Evolutionary conservation across 2,113 vertebrate genomes (phyloP), one percentile per base, ranked within the genome.

Genomic region (Ceyx melanurus): DNA sequence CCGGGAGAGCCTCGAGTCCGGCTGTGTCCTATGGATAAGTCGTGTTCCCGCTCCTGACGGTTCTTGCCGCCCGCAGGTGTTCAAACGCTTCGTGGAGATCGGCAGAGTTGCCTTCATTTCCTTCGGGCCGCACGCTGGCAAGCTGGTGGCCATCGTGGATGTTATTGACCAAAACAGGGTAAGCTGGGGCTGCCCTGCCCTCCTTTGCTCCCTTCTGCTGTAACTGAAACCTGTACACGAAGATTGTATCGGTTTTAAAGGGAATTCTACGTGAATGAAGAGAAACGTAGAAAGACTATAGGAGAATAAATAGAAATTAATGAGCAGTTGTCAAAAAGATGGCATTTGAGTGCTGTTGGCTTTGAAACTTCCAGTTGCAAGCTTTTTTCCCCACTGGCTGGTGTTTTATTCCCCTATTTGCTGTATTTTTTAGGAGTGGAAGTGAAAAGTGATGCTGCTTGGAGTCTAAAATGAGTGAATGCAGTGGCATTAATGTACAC

Each of bases 151-250:
- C 42, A 99, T 99, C 13, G 98, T 99, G 18, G 99, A 99, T 93
- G 99, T 99, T n/a, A 99, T 99, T 60, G 99, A 99, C 95, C 99
- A 99, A 91, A 99, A 99, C 2, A 97, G 99, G 98, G 99, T 99
- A 93, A 97, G 97, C 45, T 25, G 1, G 20, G 50, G 9, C 37
- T 2, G 5, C 31, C 29, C 4, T 1, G 1, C 23, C 3, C 37
- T 3, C 5, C 0, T 75, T 66, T 22, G 12, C 7, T 21, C 5
- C 2, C 60, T 42, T 33, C 6, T 74, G n/a, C 31, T 6, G 17
- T 77, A 31, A 31, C 5, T 37, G 62, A 28, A 37, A 13, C 3
- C 13, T 10, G 7, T n/a, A 0, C 7, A 1, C 31, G 6, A 1
- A 54, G 22, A 7, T 4, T 7, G 3, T 37, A 22, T 28, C 3